Conservation (phyloP, 1,140 invertebrate species). For the Drosophila nikananu region DNA sequence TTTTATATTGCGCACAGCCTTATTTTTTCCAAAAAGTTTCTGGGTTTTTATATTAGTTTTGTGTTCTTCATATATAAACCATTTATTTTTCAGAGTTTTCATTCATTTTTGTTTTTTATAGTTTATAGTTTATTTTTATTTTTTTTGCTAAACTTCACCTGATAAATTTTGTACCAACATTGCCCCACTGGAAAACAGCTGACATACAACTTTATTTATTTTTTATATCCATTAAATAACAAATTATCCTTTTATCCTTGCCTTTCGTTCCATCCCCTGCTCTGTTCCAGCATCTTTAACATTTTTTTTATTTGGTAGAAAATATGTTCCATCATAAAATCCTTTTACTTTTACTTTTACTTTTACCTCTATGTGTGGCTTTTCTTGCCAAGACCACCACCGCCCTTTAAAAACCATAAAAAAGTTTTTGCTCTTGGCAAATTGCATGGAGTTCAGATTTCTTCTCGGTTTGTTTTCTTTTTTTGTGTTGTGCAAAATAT, state of each 20-base stretch:
- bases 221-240: slow-evolving; percentile 37
- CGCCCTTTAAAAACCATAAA: slow-evolving; percentile 48
- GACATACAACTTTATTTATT: slow-evolving; percentile 28
- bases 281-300: slow-evolving; percentile 40
- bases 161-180: slow-evolving; percentile 81
- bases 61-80: slow-evolving; percentile 45
- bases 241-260: slow-evolving; percentile 5
- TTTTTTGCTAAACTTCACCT: slow-evolving; percentile 63
- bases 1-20: slow-evolving; percentile 76
- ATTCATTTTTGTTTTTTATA: slow-evolving; percentile 2
- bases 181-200: slow-evolving; percentile 54
- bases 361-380: slow-evolving; percentile 6
- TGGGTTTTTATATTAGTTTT: slow-evolving; percentile 21
- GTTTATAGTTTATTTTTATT: neutral
- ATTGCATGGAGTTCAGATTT: slow-evolving; percentile 24
- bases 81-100: slow-evolving; percentile 36
- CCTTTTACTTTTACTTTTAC: neutral
- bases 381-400: slow-evolving; percentile 25
- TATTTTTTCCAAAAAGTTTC: slow-evolving; percentile 69
- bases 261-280: slow-evolving; percentile 7
- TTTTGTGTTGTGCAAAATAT: slow-evolving; percentile 38
- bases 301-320: slow-evolving; percentile 47
- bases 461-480: neutral
- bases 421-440: slow-evolving; percentile 38
- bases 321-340: slow-evolving; percentile 39